Evolutionary conservation across 1,140 invertebrate species (phyloP).

Genomic region (Tetragnatha versicolor): DNA sequence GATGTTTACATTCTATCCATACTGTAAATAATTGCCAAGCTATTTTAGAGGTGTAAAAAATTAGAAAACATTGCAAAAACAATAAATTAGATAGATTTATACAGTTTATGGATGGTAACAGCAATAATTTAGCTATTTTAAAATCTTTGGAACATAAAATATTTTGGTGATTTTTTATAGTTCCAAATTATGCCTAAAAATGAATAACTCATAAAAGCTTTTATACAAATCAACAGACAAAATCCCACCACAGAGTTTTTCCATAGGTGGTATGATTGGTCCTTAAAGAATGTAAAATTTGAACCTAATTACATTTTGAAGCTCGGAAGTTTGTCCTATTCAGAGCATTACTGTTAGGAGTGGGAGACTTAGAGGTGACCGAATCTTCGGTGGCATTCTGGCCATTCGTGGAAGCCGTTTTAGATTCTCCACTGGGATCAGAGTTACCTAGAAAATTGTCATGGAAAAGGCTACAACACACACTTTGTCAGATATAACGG

Average conservation of each 20-base stretch:
- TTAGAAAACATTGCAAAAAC: too few relatives aligned
- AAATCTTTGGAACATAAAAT: too few relatives aligned
- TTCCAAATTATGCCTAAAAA: too few relatives aligned
- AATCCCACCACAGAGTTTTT: not conserved
- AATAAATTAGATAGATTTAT: too few relatives aligned
- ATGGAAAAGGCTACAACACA: constrained; percentile 46
- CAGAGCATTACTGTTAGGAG: constrained; percentile 43
- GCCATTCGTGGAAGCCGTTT: constrained; percentile 22
- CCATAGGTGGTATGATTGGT: not conserved
- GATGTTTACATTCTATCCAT: too few relatives aligned
- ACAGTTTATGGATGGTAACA: too few relatives aligned
- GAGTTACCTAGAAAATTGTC: constrained; percentile 50
- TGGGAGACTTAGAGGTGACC: constrained; percentile 6
- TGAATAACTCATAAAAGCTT: not conserved
- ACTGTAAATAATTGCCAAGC: too few relatives aligned
- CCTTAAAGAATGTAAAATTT: constrained; percentile 11
- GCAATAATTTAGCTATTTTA: too few relatives aligned
- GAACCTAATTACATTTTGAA: constrained; percentile 54
- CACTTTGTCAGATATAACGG: constrained; percentile 1
- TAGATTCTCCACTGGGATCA: constrained; percentile 34
- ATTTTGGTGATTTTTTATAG: too few relatives aligned
- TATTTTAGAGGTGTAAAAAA: too few relatives aligned
- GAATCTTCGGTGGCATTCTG: constrained; percentile 18
- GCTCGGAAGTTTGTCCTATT: constrained; percentile 55
- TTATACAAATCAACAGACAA: not conserved